Evolutionary conservation across 2,888 invertebrate genomes (phyloP), one percentile per base, ranked within the genome.

Genomic region (Diloba caeruleocephala): DNA sequence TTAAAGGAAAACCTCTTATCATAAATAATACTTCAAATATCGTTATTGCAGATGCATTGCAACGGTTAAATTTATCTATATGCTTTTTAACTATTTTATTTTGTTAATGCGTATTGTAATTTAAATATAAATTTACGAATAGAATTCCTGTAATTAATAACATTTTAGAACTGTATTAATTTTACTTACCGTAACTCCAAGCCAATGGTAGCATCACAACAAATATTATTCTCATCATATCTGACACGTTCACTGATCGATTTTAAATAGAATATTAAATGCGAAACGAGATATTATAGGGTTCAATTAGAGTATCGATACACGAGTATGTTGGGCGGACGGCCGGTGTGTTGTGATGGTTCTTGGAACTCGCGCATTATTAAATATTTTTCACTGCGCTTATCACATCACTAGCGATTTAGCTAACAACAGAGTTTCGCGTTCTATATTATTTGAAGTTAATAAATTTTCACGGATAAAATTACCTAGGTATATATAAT

Each of bases 341-440:
- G 76, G 42, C 58, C 62, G 65, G 12, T 50, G 68, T 70, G 70
- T 75, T 76, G 68, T 83, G 83, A 58, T 73, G 48, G 39, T 23
- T 38, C 51, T 49, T 25, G 55, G 51, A 69, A 74, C 75, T 51
- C 69, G 73, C 79, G 52, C 69, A 64, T 72, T 79, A 76, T 67
- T 82, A 80, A 81, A 82, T 79, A 76, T 75, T 65, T 59, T 74
- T 71, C 67, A 69, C 71, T 58, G 54, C 45, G 74, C 79, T 82
- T 83, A 82, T 81, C 81, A 79, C 67, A 63, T 50, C 58, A 66
- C 58, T 54, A 53, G 42, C 37, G 2, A 34, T 19, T 36, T 32
- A 51, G 44, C 9, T 21, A 37, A 33, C 28, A 36, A 45, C 19
- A 51, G 29, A 34, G 9, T 45, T 29, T 32, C 51, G 38, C 29